Percentiles rank a stretch among this genome's conserved stretches.
Conservation (phyloP, 2,797 vertebrate genomes). For the Diglossa cyanea region DNA sequence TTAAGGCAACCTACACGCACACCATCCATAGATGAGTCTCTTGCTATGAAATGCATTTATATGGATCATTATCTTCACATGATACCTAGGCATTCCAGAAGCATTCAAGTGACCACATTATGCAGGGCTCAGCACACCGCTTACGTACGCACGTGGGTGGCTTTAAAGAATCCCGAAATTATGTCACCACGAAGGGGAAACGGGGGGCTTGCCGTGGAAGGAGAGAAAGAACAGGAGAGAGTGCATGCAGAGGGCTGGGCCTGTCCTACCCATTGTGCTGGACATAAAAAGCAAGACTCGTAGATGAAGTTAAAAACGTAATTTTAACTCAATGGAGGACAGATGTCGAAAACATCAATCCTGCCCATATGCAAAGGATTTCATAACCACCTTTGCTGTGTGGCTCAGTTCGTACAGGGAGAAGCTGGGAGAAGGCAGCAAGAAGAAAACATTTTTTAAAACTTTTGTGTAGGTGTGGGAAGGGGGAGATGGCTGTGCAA, state of each 20-base stretch:
- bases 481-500: neutral
- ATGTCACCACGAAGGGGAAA: constrained; percentile 20
- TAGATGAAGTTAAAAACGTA: neutral
- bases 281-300: neutral
- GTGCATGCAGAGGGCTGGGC: neutral
- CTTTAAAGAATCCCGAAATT: constrained; percentile 36
- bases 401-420: accelerated
- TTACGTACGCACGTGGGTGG: neutral
- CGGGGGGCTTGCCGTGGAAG: neutral
- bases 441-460: neutral
- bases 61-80: constrained; percentile 50
- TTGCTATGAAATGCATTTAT: constrained; percentile 23
- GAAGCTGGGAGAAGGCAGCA: neutral
- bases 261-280: neutral
- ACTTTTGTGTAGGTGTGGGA: neutral
- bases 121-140: neutral
- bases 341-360: neutral
- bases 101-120: constrained; percentile 9
- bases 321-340: neutral
- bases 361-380: neutral
- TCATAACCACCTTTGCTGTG: neutral
- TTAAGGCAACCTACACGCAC: neutral
- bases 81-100: constrained; percentile 18
- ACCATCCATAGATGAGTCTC: constrained; percentile 18
- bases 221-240: neutral